A percentile compares a stretch with the other conserved stretches of the same genome.
phyloP scores from a whole-genome alignment of 2,888 invertebrate species.

The Drosophila atripex region DNA sequence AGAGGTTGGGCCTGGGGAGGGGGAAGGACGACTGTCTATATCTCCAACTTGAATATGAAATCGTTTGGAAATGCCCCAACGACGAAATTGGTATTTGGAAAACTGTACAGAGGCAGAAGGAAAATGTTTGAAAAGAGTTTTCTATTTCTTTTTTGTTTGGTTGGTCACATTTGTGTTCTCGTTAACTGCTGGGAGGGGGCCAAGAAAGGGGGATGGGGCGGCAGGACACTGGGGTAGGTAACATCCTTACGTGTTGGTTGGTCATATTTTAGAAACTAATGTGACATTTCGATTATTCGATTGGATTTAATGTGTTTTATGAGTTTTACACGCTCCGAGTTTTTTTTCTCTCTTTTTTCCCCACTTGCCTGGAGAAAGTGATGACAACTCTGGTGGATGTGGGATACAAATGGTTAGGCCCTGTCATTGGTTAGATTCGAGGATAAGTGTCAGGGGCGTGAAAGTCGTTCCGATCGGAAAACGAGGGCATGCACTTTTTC shows the following conservation, averaged over 20 bases:
- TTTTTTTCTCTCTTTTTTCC: conserved; percentile 9
- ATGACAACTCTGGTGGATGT: conserved; percentile 49
- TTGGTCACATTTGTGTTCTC: conserved; percentile 69
- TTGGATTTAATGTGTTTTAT: conserved; percentile 84
- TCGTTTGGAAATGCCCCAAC: conserved; percentile 61
- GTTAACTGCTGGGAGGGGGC: conserved; percentile 43
- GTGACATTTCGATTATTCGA: conserved; percentile 85
- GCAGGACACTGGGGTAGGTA: conserved; percentile 16
- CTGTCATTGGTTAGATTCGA: conserved; percentile 42
- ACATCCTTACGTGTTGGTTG: conserved; percentile 68
- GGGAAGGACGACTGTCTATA: not conserved
- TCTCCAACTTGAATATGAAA: conserved; percentile 74
- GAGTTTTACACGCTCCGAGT: conserved; percentile 73
- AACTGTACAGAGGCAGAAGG: conserved; percentile 46
- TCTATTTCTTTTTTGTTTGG: conserved; percentile 26
- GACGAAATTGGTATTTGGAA: conserved; percentile 50
- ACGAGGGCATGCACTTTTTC: too few species aligned
- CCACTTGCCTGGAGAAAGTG: conserved; percentile 35
- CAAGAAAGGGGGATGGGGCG: not conserved
- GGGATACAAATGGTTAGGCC: conserved; percentile 33
- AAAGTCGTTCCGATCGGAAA: not conserved
- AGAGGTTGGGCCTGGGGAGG: not conserved
- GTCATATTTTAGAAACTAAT: conserved; percentile 84
- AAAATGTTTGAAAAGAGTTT: conserved; percentile 66
- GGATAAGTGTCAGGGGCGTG: conserved; percentile 59